Evolutionary conservation across 2,113 vertebrate genomes (phyloP).

Genomic region (Alouatta palliata): DNA sequence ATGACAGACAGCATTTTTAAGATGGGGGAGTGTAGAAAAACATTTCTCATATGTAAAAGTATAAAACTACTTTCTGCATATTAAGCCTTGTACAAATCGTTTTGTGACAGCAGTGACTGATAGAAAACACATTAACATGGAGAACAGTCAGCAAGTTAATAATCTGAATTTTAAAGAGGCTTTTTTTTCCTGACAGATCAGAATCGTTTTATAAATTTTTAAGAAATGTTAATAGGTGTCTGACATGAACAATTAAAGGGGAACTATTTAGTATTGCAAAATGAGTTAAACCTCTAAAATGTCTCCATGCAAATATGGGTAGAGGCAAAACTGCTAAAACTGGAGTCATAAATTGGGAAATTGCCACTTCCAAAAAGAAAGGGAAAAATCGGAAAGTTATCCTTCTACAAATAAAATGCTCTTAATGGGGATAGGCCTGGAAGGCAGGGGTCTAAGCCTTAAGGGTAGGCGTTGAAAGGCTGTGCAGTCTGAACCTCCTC

Average conservation of each 20-base stretch:
- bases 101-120: slow-evolving; percentile 67
- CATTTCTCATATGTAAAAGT: slow-evolving; percentile 53
- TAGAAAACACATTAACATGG: slow-evolving; percentile 69
- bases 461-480: neutral
- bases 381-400: slow-evolving; percentile 51
- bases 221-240: slow-evolving; percentile 77
- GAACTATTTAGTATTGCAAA: slow-evolving; percentile 77
- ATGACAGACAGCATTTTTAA: slow-evolving; percentile 53
- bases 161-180: slow-evolving; percentile 74
- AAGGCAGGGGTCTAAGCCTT: slow-evolving; percentile 45
- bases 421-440: neutral
- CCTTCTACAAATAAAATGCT: slow-evolving; percentile 7
- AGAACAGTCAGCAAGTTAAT: slow-evolving; percentile 72
- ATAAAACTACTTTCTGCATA: slow-evolving; percentile 69
- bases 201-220: slow-evolving; percentile 83
- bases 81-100: slow-evolving; percentile 65
- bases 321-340: slow-evolving; percentile 71
- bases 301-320: slow-evolving; percentile 53
- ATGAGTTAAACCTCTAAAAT: slow-evolving; percentile 78
- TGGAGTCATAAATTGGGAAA: slow-evolving; percentile 70
- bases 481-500: neutral
- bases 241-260: slow-evolving; percentile 77
- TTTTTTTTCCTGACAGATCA: slow-evolving; percentile 64
- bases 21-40: slow-evolving; percentile 39
- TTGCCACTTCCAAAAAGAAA: slow-evolving; percentile 57